Evolutionary conservation across 30 jellyfish, hydroid and myxozoan species (phyloP).

Genomic region (Catostylus mosaicus): DNA sequence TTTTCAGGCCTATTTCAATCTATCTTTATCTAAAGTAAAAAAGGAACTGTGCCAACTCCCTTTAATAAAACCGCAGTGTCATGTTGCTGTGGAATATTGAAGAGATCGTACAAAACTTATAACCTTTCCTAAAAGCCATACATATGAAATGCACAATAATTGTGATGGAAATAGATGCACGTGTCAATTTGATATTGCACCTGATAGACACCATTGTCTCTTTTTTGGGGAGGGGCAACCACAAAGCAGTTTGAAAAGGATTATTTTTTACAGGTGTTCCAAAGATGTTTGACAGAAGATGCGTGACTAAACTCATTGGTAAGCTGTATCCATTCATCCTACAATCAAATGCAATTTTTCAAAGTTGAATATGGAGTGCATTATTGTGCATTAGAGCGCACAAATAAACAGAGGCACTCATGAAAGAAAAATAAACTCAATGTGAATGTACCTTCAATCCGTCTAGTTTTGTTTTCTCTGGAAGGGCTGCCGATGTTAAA

Average conservation of each 20-base stretch:
- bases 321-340: neutral
- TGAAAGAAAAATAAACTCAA: neutral
- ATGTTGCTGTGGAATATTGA: neutral
- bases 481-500: constrained; percentile 10
- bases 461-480: neutral
- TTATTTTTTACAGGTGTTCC: too few relatives aligned
- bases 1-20: neutral
- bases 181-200: neutral
- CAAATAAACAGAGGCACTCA: neutral
- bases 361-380: neutral
- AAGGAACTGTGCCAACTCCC: neutral
- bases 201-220: too few relatives aligned
- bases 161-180: neutral
- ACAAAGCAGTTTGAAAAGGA: too few relatives aligned
- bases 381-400: neutral
- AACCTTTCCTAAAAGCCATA: neutral
- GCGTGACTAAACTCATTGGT: too few relatives aligned
- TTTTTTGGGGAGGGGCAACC: too few relatives aligned
- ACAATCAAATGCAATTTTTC: neutral
- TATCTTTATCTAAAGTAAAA: neutral
- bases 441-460: neutral
- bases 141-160: neutral
- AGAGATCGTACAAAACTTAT: neutral
- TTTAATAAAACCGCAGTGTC: neutral
- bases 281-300: too few relatives aligned